Conservation (phyloP, 2,888 invertebrate species). For the Drosophila setosimentum region DNA sequence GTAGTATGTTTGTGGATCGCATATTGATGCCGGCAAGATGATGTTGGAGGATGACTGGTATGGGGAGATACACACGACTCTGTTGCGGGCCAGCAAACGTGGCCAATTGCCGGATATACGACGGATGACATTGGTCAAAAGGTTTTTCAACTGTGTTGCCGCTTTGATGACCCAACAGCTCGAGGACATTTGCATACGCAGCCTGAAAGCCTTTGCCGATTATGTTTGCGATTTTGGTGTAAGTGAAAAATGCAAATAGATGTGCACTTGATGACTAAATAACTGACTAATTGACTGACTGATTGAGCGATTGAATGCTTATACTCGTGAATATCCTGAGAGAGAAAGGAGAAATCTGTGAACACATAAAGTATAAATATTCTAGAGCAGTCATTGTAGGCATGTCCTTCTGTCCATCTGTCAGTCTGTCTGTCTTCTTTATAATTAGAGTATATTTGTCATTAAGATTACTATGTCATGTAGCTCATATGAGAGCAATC, state of each 20-base stretch:
- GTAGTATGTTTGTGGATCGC: slow-evolving; percentile 85
- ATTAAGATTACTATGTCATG: too few relatives aligned
- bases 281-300: not conserved
- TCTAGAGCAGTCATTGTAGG: too few relatives aligned
- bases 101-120: slow-evolving; percentile 89
- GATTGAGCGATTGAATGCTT: not conserved
- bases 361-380: not conserved
- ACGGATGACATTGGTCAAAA: slow-evolving; percentile 88
- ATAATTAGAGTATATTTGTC: too few relatives aligned
- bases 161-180: slow-evolving; percentile 95
- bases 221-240: slow-evolving; percentile 92
- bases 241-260: slow-evolving; percentile 52
- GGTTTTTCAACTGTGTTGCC: slow-evolving; percentile 94
- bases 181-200: slow-evolving; percentile 92
- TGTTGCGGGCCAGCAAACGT: slow-evolving; percentile 88
- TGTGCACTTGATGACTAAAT: not conserved
- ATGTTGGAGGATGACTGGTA: slow-evolving; percentile 87
- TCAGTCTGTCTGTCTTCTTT: too few relatives aligned
- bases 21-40: slow-evolving; percentile 89
- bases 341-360: not conserved
- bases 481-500: not conserved
- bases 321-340: too few relatives aligned
- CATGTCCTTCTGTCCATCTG: too few relatives aligned
- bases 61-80: slow-evolving; percentile 82
- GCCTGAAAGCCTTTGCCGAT: slow-evolving; percentile 91